These are phyloP conservation scores for Vultur gryphus DNA, from an alignment of 2,797 vertebrate genomes.

Conservation along the genomic window DNA sequence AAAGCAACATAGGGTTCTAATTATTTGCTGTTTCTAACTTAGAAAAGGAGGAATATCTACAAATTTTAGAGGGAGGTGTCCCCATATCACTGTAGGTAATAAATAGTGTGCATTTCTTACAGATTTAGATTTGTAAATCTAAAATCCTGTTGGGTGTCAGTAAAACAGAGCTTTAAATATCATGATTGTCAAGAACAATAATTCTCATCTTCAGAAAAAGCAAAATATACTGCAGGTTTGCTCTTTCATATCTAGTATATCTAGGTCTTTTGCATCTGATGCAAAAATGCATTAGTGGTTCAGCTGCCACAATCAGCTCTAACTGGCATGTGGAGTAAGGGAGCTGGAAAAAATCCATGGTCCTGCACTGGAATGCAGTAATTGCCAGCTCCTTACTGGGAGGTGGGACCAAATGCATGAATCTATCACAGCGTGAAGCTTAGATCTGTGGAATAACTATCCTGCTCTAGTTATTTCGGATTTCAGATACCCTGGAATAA, in stretches of 20 bases:
- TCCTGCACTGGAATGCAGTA: background rate
- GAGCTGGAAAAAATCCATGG: background rate
- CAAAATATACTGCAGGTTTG: background rate
- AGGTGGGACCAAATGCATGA: background rate
- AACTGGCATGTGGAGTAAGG: background rate
- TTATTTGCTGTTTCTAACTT: background rate
- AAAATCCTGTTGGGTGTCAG: background rate
- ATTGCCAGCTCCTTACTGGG: conserved; percentile 7
- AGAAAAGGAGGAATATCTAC: background rate
- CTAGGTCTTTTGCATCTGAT: background rate
- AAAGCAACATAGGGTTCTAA: background rate
- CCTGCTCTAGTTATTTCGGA: background rate
- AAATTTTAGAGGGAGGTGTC: background rate
- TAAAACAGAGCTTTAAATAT: background rate
- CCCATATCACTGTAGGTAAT: background rate
- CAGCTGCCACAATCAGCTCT: background rate
- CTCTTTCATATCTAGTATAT: background rate
- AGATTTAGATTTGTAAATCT: background rate
- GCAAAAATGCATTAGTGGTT: background rate
- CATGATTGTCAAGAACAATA: background rate
- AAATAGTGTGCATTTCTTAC: background rate
- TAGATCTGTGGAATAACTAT: background rate
- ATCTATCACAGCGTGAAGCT: background rate
- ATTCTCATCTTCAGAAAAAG: background rate
- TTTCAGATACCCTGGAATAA: background rate